phyloP scores from a whole-genome alignment of 2,113 vertebrate species.

The Fregata magnificens region DNA sequence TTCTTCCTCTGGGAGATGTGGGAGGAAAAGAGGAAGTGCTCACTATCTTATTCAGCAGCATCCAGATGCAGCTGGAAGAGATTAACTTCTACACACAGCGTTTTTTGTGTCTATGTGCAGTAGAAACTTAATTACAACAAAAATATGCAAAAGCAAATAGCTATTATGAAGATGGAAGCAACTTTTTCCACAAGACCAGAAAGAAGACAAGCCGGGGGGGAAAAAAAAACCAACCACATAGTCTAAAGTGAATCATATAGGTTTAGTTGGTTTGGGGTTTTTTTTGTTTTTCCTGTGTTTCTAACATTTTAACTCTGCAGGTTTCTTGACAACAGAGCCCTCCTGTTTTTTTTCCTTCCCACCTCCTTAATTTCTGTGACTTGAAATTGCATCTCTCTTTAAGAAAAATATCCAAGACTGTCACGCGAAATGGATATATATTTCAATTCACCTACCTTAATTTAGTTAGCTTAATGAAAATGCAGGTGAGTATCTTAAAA shows the following conservation, averaged over 20 bases:
- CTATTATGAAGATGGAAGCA: conserved; percentile 29
- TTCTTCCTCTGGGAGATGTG: conserved; percentile 8
- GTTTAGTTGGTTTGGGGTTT: background rate
- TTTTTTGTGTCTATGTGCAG: conserved; percentile 10
- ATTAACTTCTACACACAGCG: conserved; percentile 32
- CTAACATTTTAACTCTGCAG: background rate
- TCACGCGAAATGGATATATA: background rate
- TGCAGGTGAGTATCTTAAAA: background rate
- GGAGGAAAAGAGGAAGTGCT: conserved; percentile 20
- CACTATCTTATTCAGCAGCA: conserved; percentile 34
- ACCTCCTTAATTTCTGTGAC: background rate
- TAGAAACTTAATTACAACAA: conserved; percentile 46
- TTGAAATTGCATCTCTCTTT: background rate
- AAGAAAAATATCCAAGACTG: background rate
- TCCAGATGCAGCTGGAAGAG: conserved; percentile 48
- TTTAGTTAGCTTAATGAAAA: background rate
- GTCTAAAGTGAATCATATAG: background rate
- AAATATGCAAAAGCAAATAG: conserved; percentile 31
- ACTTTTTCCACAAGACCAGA: conserved; percentile 26
- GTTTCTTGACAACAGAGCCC: background rate
- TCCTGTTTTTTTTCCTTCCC: no score
- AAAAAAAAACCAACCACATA: background rate
- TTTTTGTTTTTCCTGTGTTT: background rate
- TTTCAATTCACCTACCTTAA: background rate
- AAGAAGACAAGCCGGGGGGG: background rate